These are phyloP conservation scores for Rhinoptilus africanus DNA, from an alignment of 2,113 vertebrate species.

Conservation along the genomic window DNA sequence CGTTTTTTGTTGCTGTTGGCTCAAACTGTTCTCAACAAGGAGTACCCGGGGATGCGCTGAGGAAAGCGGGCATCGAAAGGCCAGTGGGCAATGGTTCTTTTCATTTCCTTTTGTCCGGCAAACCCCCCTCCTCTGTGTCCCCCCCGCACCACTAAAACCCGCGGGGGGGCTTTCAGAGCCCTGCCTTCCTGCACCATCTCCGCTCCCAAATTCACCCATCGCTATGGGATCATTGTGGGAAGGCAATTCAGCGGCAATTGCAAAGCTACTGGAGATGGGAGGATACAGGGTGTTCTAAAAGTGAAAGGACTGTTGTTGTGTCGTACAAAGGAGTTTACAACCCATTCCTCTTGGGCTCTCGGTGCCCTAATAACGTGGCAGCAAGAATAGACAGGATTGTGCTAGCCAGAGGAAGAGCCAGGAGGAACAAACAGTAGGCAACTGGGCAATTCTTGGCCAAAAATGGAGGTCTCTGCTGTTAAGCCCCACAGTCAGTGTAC, in stretches of 20 bases:
- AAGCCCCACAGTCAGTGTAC: background rate
- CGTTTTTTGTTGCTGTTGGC: background rate
- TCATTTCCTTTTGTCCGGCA: background rate
- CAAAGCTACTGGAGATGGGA: background rate
- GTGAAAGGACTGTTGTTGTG: background rate
- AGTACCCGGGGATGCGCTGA: accelerated
- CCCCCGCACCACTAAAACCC: background rate
- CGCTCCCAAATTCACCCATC: background rate
- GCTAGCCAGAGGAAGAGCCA: background rate
- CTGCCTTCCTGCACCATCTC: background rate
- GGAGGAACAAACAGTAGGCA: background rate
- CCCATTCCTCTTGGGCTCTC: background rate
- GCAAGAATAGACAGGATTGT: background rate
- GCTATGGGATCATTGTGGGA: background rate
- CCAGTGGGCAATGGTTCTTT: background rate
- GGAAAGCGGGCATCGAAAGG: background rate
- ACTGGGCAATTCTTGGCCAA: background rate
- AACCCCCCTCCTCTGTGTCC: background rate
- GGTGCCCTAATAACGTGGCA: background rate
- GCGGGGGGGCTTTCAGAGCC: background rate
- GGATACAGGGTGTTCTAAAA: background rate
- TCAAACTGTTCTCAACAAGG: accelerated
- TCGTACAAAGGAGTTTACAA: background rate
- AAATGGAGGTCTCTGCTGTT: background rate
- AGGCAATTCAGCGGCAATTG: slow-evolving; percentile 27